Conservation (phyloP, 2,113 vertebrate species). For the Naja naja region DNA sequence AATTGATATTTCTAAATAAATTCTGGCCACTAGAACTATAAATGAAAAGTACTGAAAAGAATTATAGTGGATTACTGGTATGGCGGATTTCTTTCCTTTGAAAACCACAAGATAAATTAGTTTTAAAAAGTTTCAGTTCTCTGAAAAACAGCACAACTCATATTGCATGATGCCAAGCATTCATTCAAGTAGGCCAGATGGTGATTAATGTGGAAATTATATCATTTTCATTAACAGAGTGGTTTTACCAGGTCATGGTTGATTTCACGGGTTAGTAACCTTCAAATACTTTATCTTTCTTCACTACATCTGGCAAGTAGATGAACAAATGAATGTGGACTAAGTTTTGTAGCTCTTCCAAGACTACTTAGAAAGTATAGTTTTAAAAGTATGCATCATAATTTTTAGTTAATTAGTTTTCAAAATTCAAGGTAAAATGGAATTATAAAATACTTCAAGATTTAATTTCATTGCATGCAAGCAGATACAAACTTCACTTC, state of each 20-base stretch:
- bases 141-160: background rate
- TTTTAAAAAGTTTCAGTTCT: background rate
- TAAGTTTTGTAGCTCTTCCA: background rate
- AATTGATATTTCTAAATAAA: background rate
- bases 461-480: background rate
- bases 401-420: background rate
- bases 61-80: background rate
- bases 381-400: background rate
- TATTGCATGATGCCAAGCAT: background rate
- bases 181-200: background rate
- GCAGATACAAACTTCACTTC: background rate
- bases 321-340: background rate
- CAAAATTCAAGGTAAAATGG: background rate
- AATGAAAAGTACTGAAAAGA: background rate
- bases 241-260: slow-evolving; percentile 17
- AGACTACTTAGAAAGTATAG: background rate
- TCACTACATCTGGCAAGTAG: background rate
- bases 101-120: background rate
- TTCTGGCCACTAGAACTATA: background rate
- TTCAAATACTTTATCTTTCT: slow-evolving; percentile 17
- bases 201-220: slow-evolving; percentile 5
- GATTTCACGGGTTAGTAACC: slow-evolving; percentile 35
- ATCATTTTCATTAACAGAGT: slow-evolving; percentile 1
- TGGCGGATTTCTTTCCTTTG: background rate
- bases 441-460: background rate